phyloP scores from a whole-genome alignment of 2,888 invertebrate species.

The Leptarthrus brevirostris region DNA sequence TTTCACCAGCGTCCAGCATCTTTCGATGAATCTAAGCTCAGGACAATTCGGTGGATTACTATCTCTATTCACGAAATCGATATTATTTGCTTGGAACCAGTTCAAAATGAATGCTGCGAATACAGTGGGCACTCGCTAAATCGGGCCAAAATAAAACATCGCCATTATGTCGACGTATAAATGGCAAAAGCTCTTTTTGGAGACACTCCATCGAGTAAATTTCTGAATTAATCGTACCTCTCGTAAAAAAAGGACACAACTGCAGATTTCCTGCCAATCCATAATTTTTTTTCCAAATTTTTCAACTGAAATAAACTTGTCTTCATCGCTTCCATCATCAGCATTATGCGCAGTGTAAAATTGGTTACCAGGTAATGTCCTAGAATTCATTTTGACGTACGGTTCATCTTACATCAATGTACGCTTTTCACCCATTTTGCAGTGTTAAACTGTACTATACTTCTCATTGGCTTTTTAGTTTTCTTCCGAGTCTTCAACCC shows the following conservation, averaged over 20 bases:
- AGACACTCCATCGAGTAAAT: background rate
- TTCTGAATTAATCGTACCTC: background rate
- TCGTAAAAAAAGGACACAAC: background rate
- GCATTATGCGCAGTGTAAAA: background rate
- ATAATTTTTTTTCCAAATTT: background rate
- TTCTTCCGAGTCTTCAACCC: background rate
- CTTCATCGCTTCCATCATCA: background rate
- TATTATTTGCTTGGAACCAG: too few species aligned
- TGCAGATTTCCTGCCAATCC: too few species aligned
- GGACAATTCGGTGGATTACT: slow-evolving; percentile 2
- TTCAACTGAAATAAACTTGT: slow-evolving; percentile 2
- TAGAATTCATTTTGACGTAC: background rate
- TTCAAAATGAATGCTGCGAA: too few species aligned
- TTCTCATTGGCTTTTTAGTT: background rate
- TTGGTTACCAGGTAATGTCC: background rate
- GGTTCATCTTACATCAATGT: too few species aligned
- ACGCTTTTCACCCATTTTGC: too few species aligned
- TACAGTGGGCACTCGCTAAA: too few species aligned
- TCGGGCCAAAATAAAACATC: too few species aligned
- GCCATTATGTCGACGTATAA: background rate
- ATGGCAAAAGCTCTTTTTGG: background rate
- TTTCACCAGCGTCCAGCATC: background rate
- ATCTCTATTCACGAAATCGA: too few species aligned
- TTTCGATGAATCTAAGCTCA: background rate
- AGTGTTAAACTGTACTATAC: too few species aligned